Conservation (phyloP, 2,797 vertebrate species). For the Silurus aristotelis region DNA sequence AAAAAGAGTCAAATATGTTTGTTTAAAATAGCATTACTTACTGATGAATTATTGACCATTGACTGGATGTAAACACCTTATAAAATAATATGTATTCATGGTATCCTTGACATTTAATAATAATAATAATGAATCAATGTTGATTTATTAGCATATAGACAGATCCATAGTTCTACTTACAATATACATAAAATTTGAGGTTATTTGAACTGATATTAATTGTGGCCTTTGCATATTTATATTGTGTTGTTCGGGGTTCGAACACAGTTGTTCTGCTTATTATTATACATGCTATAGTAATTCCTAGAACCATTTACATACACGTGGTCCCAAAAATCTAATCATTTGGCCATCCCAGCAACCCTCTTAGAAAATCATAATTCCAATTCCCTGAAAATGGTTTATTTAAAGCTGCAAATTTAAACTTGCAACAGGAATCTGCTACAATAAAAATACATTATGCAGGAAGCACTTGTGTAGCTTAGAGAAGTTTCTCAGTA, state of each 20-base stretch:
- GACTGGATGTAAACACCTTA: background rate
- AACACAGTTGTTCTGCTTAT: background rate
- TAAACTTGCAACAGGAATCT: background rate
- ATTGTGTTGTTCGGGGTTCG: background rate
- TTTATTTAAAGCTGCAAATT: background rate
- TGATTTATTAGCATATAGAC: background rate
- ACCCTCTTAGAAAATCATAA: too few species aligned
- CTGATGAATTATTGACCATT: too few species aligned
- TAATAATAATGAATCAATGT: background rate
- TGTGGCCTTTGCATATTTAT: background rate
- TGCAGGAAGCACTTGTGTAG: background rate
- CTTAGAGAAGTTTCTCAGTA: background rate
- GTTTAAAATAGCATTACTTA: background rate
- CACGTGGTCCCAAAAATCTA: background rate
- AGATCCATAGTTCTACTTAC: background rate
- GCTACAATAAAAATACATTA: background rate
- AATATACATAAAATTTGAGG: background rate
- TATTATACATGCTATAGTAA: background rate
- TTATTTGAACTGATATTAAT: background rate
- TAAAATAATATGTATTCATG: too few species aligned
- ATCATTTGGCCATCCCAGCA: too few species aligned
- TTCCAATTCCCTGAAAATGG: background rate
- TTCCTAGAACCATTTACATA: background rate
- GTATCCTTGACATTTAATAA: background rate
- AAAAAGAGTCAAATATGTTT: background rate